A percentile compares a stretch with the other conserved stretches of the same genome.
Conservation (phyloP, 2,888 invertebrate genomes). For the Gnatocerus cornutus region DNA sequence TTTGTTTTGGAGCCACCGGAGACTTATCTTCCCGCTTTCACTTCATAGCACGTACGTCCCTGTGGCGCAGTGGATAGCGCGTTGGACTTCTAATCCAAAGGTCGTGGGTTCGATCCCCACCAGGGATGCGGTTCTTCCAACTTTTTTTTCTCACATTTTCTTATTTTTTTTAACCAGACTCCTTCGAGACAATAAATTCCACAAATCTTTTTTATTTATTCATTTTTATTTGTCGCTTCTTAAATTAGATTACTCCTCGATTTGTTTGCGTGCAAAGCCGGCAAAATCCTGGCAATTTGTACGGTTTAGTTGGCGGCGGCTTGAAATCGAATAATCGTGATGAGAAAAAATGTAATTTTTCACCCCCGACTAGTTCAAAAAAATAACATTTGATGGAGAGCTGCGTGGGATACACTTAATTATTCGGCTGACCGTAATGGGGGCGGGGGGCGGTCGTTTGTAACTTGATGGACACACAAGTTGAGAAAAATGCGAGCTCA, state of each 20-base stretch:
- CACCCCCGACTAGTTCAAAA: not conserved
- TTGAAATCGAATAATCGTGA: conserved; percentile 21
- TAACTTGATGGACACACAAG: conserved; percentile 18
- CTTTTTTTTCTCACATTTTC: not conserved
- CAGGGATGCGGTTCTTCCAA: conserved; percentile 76
- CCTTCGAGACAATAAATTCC: not conserved
- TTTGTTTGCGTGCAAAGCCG: conserved; percentile 32
- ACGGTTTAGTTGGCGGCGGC: not conserved
- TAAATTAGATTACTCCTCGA: conserved; percentile 30
- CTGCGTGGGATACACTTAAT: conserved; percentile 26
- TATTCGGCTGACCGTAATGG: conserved; percentile 15
- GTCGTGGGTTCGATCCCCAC: conserved; percentile 92
- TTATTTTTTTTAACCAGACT: not conserved
- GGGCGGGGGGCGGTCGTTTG: conserved; percentile 20
- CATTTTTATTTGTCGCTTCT: conserved; percentile 21
- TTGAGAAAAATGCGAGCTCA: conserved; percentile 23
- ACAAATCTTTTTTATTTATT: conserved; percentile 27
- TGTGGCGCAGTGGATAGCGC: conserved; percentile 92
- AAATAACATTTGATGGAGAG: conserved; percentile 19
- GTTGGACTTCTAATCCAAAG: conserved; percentile 94
- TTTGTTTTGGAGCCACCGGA: too few relatives aligned
- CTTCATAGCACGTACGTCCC: conserved; percentile 72
- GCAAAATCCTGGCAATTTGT: conserved; percentile 27
- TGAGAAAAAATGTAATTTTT: conserved; percentile 17
- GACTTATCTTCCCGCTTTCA: too few relatives aligned